A percentile compares a stretch with the other conserved stretches of the same genome.
Conservation (phyloP, 2,113 vertebrate genomes). For the Sebastes fasciatus region DNA sequence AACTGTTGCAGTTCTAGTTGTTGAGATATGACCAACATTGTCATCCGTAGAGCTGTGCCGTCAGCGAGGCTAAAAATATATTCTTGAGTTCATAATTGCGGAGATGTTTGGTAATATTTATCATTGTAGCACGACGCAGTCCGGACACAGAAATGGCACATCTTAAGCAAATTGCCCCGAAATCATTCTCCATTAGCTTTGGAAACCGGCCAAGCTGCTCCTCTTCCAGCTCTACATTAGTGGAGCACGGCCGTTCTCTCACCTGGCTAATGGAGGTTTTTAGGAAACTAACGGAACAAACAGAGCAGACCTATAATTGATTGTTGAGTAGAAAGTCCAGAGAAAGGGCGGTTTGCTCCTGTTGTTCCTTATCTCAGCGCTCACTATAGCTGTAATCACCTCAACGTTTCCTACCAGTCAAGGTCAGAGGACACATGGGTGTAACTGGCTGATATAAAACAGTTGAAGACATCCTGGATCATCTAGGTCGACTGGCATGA, state of each 20-base stretch:
- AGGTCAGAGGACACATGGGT: conserved; percentile 23
- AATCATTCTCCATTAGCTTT: conserved; percentile 42
- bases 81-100: background rate
- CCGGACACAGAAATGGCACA: background rate
- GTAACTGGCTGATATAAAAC: background rate
- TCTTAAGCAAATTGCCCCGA: conserved; percentile 7
- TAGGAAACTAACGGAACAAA: conserved; percentile 19
- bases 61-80: background rate
- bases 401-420: conserved; percentile 18
- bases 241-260: conserved; percentile 16
- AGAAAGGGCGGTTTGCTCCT: background rate
- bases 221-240: conserved; percentile 38
- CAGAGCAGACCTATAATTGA: conserved; percentile 31
- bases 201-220: conserved; percentile 19
- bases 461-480: background rate
- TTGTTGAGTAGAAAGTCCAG: background rate
- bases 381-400: conserved; percentile 11
- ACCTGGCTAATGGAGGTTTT: conserved; percentile 46
- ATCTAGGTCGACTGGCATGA: background rate
- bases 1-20: too few relatives aligned
- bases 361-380: conserved; percentile 31
- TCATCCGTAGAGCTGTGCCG: background rate
- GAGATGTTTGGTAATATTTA: conserved; percentile 12
- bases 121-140: background rate
- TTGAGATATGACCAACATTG: background rate